Percentiles rank a stretch among this genome's conserved stretches.
Evolutionary conservation across 2,888 invertebrate species (phyloP).

Genomic region (Corbicula japonica): DNA sequence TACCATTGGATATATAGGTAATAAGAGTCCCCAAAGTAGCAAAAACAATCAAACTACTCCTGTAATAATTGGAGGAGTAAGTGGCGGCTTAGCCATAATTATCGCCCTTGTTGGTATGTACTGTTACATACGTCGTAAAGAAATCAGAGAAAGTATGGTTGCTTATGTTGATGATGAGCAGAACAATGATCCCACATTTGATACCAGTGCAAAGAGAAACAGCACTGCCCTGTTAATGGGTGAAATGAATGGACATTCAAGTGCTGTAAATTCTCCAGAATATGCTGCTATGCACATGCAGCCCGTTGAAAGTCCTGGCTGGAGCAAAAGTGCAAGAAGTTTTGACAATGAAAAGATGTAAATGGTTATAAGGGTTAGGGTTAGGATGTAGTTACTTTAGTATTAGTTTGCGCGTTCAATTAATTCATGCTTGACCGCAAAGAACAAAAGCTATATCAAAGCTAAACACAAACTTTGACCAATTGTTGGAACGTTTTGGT

Average conservation of each 20-base stretch:
- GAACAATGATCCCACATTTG: conserved; percentile 3
- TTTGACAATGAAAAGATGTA: conserved; percentile 10
- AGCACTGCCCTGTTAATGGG: not conserved
- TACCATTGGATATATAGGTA: not conserved
- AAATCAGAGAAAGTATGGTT: not conserved
- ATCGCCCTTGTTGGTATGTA: conserved; percentile 3
- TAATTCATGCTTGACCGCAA: no score
- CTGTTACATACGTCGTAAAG: conserved; percentile 10
- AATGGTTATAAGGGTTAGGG: no score
- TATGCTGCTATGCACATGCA: conserved; percentile 16
- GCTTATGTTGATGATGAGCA: not conserved
- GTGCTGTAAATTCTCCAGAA: not conserved
- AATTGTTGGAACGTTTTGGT: no score
- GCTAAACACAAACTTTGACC: no score
- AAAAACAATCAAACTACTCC: not conserved
- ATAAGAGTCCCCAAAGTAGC: not conserved
- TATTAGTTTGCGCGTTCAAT: no score
- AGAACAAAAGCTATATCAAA: no score
- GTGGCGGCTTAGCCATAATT: not conserved
- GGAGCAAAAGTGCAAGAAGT: conserved; percentile 2
- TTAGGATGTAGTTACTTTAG: no score
- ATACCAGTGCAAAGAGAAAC: not conserved
- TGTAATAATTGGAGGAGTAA: conserved; percentile 6
- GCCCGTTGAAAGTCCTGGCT: not conserved
- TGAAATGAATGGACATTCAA: not conserved